Conservation (phyloP, 2,113 vertebrate species). For the Actenoides hombroni region DNA sequence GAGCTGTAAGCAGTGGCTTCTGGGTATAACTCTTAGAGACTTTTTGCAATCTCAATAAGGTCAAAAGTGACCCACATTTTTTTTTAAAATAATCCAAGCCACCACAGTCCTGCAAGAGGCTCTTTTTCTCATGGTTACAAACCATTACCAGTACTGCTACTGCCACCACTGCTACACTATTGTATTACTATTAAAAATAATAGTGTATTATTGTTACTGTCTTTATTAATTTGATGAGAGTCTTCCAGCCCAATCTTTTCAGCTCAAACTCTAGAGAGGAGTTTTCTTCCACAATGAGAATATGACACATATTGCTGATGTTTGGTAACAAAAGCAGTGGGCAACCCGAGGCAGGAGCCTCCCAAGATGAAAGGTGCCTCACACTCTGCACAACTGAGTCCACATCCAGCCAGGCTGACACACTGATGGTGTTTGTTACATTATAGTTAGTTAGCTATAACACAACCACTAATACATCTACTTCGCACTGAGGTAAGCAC, state of each 20-base stretch:
- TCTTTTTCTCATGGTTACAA: background rate
- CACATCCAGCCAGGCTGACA: background rate
- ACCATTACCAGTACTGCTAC: background rate
- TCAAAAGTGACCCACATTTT: background rate
- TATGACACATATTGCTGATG: fast-evolving
- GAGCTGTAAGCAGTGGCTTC: background rate
- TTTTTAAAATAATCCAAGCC: background rate
- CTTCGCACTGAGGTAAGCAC: background rate
- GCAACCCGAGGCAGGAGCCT: background rate
- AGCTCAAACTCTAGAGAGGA: background rate
- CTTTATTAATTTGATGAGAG: background rate
- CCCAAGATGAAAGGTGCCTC: background rate
- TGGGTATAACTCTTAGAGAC: background rate
- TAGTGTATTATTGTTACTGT: background rate
- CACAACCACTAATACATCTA: background rate
- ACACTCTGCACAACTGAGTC: background rate
- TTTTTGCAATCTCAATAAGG: background rate
- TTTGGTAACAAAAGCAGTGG: background rate
- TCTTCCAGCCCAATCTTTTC: background rate
- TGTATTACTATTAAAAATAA: background rate
- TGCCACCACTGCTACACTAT: background rate
- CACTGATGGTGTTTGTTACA: background rate
- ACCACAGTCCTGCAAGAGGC: background rate
- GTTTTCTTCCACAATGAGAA: background rate
- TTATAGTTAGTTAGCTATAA: background rate